Base-by-base conservation (phyloP, 2,113 vertebrate genomes). In the Dromiciops gliroides region DNA sequence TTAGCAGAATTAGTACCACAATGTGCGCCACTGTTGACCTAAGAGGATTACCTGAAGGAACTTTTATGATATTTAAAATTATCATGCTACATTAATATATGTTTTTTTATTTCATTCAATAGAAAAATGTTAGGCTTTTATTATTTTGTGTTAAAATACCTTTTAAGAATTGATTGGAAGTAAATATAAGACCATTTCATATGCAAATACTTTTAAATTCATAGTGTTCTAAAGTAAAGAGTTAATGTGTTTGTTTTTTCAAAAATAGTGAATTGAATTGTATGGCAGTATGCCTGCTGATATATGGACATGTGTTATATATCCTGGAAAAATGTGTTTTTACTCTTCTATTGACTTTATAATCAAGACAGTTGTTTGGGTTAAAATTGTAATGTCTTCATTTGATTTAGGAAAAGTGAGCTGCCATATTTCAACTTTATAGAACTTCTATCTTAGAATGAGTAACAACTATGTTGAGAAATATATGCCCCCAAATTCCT, bases 341-440 rank as follows among this genome's bases (percentile, higher is more conserved):
- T 67, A 89, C 10, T 90, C 94, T 94, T 75, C 44, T 49, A 75
- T 51, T 90, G 53, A 83, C 48, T 95, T 96, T 90, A 90, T 92
- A 95, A 96, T 95, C 56, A 95, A 93, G 50, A 7, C 48, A 95
- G 25, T 90, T 37, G 16, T 93, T 91, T 93, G 47, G 92, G 48
- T 97, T 83, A 53, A 95, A 96, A 96, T 50, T 14, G 50, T 95
- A 83, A 96, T 95, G 37, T 91, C 88, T 96, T 53, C 10, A 48
- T 93, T 95, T 95, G 96, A 96, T 94, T 96, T 92, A 67, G 83
- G 53, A 96, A 96, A 93, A 95, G 14, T 75, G 3, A 50, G 37
- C 26, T 88, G 31, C 51, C 91, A 48, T 91, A 90, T 94, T 93
- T 97, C 53, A 96, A 94, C 53, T 95, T 97, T 95, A 94, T 95